Conservation (phyloP, 2,888 invertebrate genomes). For the Agrilus biguttatus region DNA sequence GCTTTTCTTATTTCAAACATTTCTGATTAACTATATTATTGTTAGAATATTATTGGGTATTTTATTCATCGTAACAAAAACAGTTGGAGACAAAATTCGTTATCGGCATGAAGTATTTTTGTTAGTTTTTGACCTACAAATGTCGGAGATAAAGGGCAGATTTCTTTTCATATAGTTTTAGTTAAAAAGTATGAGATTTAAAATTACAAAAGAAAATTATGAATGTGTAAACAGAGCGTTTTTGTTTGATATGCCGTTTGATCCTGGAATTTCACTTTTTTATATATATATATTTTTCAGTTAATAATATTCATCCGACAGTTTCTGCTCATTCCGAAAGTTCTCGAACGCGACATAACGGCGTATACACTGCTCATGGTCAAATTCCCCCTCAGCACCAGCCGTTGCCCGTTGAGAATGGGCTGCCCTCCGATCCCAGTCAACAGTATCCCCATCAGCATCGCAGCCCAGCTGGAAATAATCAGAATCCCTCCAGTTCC, state of each 20-base stretch:
- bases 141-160: too few relatives aligned
- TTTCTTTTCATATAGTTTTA: background rate
- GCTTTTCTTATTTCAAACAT: too few relatives aligned
- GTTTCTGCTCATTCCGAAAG: constrained; percentile 33
- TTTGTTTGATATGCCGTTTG: too few relatives aligned
- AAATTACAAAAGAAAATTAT: too few relatives aligned
- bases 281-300: constrained; percentile 17
- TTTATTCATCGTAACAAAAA: too few relatives aligned
- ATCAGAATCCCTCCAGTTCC: constrained; percentile 29
- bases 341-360: constrained; percentile 28
- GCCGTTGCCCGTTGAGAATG: constrained; percentile 31
- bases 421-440: constrained; percentile 34
- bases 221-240: too few relatives aligned
- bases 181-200: too few relatives aligned
- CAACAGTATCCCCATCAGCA: constrained; percentile 28
- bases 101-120: too few relatives aligned
- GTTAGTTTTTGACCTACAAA: too few relatives aligned
- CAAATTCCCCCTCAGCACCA: constrained; percentile 14
- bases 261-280: background rate
- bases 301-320: constrained; percentile 38
- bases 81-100: too few relatives aligned
- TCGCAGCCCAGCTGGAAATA: constrained; percentile 16
- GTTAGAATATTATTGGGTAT: too few relatives aligned
- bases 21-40: too few relatives aligned
- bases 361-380: constrained; percentile 17